Evolutionary conservation across 2,888 invertebrate genomes (phyloP).

Genomic region (Apeira syringaria): DNA sequence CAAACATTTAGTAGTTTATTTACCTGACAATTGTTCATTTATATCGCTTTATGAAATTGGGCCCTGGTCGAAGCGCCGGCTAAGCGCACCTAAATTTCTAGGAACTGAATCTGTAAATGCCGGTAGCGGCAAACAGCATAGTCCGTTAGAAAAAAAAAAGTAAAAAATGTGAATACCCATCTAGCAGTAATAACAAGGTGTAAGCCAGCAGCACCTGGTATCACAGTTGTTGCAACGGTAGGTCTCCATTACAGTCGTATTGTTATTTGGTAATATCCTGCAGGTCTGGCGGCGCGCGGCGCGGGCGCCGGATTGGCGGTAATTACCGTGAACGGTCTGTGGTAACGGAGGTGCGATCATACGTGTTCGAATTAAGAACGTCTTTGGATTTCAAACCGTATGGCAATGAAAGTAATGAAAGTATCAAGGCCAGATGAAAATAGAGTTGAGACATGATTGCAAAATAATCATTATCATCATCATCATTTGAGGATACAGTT

Average conservation of each 20-base stretch:
- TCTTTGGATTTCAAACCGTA: not conserved
- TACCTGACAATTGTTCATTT: too few species aligned
- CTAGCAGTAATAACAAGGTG: not conserved
- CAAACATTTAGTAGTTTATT: too few species aligned
- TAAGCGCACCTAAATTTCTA: too few species aligned
- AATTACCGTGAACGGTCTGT: conserved; percentile 27
- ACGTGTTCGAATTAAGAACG: conserved; percentile 22
- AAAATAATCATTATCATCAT: too few species aligned
- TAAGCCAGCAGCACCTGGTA: not conserved
- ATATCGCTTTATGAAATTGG: too few species aligned
- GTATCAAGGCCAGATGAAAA: not conserved
- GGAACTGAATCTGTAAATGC: too few species aligned
- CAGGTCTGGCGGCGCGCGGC: conserved; percentile 11
- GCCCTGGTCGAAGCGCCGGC: too few species aligned
- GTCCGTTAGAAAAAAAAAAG: too few species aligned
- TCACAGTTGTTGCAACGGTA: conserved; percentile 43
- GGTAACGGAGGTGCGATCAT: conserved; percentile 23
- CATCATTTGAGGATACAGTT: too few species aligned
- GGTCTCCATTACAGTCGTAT: conserved; percentile 56
- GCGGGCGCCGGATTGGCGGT: conserved; percentile 28
- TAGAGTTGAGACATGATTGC: not conserved
- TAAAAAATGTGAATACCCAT: too few species aligned
- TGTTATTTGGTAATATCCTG: conserved; percentile 60
- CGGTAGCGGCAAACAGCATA: too few species aligned
- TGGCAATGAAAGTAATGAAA: conserved; percentile 8